Evolutionary conservation across 2,113 vertebrate species (phyloP).

Genomic region (Glaucidium brasilianum): DNA sequence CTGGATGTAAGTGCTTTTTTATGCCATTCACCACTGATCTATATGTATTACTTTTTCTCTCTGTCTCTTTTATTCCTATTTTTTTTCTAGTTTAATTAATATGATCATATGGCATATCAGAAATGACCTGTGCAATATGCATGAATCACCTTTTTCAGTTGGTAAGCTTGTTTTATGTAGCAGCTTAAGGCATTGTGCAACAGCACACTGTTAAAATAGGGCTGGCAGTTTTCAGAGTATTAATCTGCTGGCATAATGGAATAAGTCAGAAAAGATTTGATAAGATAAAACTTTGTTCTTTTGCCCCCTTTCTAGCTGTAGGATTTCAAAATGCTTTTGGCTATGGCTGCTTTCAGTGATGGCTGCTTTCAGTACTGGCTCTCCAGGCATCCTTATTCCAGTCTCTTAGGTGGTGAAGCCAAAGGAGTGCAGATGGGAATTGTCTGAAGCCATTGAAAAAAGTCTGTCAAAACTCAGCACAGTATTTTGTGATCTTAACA

Average conservation of each 20-base stretch:
- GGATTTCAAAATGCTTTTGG: not conserved
- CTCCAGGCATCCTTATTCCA: not conserved
- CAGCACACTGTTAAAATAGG: not conserved
- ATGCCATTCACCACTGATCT: not conserved
- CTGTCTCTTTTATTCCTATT: rapidly evolving
- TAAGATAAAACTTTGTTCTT: not conserved
- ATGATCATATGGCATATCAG: not conserved
- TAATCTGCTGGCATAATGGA: not conserved
- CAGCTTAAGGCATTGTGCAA: not conserved
- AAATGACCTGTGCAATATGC: not conserved
- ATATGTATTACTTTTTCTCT: not conserved
- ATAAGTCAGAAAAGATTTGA: not conserved
- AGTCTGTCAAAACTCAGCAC: not conserved
- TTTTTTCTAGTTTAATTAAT: not conserved
- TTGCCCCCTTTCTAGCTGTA: not conserved
- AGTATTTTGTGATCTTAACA: not conserved
- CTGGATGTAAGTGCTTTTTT: not conserved
- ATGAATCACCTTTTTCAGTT: not conserved
- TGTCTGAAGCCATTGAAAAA: not conserved
- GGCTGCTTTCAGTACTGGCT: not conserved
- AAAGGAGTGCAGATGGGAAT: not conserved
- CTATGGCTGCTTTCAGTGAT: not conserved
- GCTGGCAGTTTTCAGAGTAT: not conserved
- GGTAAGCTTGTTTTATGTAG: not conserved
- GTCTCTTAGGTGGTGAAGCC: not conserved